These are phyloP conservation scores for Leistus spinibarbis DNA, from an alignment of 2,888 invertebrate genomes.

Conservation along the genomic window DNA sequence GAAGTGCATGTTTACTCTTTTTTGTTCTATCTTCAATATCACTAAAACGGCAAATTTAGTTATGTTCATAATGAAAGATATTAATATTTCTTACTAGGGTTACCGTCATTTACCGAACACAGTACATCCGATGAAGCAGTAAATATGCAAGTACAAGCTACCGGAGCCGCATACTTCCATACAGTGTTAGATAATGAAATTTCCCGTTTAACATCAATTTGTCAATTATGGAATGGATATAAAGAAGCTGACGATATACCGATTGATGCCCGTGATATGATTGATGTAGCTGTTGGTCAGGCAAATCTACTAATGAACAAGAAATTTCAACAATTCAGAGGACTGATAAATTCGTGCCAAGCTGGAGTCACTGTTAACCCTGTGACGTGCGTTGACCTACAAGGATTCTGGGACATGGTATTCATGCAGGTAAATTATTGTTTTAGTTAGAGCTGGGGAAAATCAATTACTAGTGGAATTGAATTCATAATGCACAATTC, in stretches of 20 bases:
- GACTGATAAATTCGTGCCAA: constrained; percentile 54
- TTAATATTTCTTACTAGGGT: not conserved
- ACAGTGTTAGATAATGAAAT: constrained; percentile 61
- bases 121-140: constrained; percentile 14
- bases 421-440: constrained; percentile 65
- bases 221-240: constrained; percentile 63
- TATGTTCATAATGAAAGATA: constrained; percentile 10
- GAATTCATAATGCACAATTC: too few relatives aligned
- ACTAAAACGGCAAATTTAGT: too few relatives aligned
- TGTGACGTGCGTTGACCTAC: constrained; percentile 73
- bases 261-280: constrained; percentile 63
- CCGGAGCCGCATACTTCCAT: constrained; percentile 57
- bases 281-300: constrained; percentile 78
- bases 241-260: constrained; percentile 54
- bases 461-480: constrained; percentile 3
- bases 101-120: not conserved
- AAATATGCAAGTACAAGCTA: constrained; percentile 28
- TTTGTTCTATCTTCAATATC: too few relatives aligned
- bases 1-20: too few relatives aligned
- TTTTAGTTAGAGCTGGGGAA: constrained; percentile 39
- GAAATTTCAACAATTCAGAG: constrained; percentile 78
- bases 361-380: constrained; percentile 57
- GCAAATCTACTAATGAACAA: constrained; percentile 75
- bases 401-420: constrained; percentile 89
- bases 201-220: constrained; percentile 60